These are phyloP conservation scores for Epinotia nisella DNA, from an alignment of 2,888 invertebrate genomes.

Conservation along the genomic window DNA sequence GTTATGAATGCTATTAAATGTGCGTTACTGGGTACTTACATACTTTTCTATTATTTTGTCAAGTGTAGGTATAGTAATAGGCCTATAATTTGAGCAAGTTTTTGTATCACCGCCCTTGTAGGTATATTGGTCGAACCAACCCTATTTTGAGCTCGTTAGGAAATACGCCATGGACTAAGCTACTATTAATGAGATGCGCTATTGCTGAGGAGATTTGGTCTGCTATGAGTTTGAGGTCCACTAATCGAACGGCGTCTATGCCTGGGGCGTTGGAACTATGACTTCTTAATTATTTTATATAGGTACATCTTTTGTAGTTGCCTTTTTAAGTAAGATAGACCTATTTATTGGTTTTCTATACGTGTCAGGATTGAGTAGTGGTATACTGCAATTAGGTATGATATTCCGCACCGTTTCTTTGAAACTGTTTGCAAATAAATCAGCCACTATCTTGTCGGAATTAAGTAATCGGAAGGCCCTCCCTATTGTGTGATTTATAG, in stretches of 20 bases:
- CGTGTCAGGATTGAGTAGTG: no score
- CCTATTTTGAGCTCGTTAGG: background rate
- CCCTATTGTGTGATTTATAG: no score
- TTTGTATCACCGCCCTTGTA: background rate
- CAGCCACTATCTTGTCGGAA: no score
- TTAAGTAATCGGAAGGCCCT: no score
- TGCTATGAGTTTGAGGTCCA: constrained; percentile 24
- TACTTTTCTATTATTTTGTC: background rate
- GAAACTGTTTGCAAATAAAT: no score
- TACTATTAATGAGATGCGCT: background rate
- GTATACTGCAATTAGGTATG: no score
- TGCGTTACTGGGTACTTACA: background rate
- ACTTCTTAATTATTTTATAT: no score
- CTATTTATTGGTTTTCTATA: no score
- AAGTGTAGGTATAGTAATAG: background rate
- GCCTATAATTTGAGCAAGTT: background rate
- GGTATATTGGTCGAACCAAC: background rate
- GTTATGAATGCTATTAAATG: no score
- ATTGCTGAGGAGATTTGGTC: background rate
- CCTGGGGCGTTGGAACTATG: constrained; percentile 19
- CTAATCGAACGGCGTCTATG: constrained; percentile 4
- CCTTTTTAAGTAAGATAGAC: no score
- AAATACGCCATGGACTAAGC: background rate
- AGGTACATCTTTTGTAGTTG: no score
- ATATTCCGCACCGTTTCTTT: no score